Percentiles rank a stretch among this genome's conserved stretches.
phyloP scores from a whole-genome alignment of 1,140 invertebrate species.

The Vanessa tameamea region DNA sequence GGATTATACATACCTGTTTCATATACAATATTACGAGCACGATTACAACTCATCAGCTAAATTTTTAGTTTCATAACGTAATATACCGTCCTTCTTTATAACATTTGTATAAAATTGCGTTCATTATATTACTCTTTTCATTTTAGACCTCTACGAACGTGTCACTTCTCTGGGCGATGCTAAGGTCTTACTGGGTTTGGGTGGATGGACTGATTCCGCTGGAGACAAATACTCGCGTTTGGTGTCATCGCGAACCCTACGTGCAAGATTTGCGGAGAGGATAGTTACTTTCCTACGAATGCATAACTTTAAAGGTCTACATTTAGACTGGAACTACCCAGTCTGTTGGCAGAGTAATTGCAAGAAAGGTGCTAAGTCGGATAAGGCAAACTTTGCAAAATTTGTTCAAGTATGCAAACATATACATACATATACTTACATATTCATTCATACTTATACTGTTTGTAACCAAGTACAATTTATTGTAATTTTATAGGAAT shows the following conservation, averaged over 20 bases:
- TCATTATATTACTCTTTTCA: slow-evolving; percentile 6
- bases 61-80: too few species aligned
- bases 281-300: slow-evolving; percentile 85
- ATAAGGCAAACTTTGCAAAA: slow-evolving; percentile 89
- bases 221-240: slow-evolving; percentile 91
- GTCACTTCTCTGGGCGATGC: slow-evolving; percentile 83
- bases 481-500: slow-evolving; percentile 82
- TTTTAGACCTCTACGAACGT: slow-evolving; percentile 85
- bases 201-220: slow-evolving; percentile 94
- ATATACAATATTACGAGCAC: too few species aligned
- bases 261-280: slow-evolving; percentile 86
- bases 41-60: too few species aligned
- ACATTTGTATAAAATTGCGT: background rate
- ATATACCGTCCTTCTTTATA: too few species aligned
- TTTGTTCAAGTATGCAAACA: slow-evolving; percentile 83
- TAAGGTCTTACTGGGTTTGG: slow-evolving; percentile 89
- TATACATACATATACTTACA: background rate
- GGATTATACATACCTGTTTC: too few species aligned
- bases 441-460: background rate
- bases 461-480: background rate
- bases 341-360: slow-evolving; percentile 96
- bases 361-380: slow-evolving; percentile 87
- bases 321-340: slow-evolving; percentile 95
- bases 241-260: slow-evolving; percentile 83
- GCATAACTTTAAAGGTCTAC: slow-evolving; percentile 90